Evolutionary conservation across 2,888 invertebrate genomes (phyloP).

Genomic region (Teleiodes luculella): DNA sequence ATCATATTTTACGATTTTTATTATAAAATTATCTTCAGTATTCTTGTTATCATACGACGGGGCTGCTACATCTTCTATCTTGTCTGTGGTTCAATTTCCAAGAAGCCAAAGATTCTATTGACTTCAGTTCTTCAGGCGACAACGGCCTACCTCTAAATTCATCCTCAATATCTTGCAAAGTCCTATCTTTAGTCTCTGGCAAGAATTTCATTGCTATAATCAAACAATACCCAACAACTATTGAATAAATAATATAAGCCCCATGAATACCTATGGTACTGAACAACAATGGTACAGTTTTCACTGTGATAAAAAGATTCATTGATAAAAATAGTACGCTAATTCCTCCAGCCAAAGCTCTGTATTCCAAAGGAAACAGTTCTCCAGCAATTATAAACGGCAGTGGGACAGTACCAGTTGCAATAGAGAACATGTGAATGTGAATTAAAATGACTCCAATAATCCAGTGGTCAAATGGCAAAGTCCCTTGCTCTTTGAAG

Average conservation of each 20-base stretch:
- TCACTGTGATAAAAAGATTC: slow-evolving; percentile 53
- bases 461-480: slow-evolving; percentile 41
- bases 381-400: slow-evolving; percentile 85
- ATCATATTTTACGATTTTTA: too few species aligned
- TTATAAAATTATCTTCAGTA: too few species aligned
- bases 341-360: slow-evolving; percentile 76
- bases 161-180: slow-evolving; percentile 61
- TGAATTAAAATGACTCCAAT: slow-evolving; percentile 50
- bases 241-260: slow-evolving; percentile 45
- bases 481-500: slow-evolving; percentile 32
- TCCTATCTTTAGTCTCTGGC: slow-evolving; percentile 64
- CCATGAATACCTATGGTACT: slow-evolving; percentile 45
- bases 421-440: slow-evolving; percentile 72
- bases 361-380: slow-evolving; percentile 79
- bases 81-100: slow-evolving; percentile 29
- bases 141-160: slow-evolving; percentile 53
- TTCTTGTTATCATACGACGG: slow-evolving; percentile 24
- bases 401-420: slow-evolving; percentile 79
- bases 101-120: slow-evolving; percentile 39
- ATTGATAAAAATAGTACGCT: slow-evolving; percentile 51
- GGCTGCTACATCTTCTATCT: slow-evolving; percentile 41
- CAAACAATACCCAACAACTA: slow-evolving; percentile 46
- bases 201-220: slow-evolving; percentile 44
- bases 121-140: slow-evolving; percentile 40
- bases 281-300: slow-evolving; percentile 50